Conservation (phyloP, 1,140 invertebrate genomes). For the Zaprionus ornatus region DNA sequence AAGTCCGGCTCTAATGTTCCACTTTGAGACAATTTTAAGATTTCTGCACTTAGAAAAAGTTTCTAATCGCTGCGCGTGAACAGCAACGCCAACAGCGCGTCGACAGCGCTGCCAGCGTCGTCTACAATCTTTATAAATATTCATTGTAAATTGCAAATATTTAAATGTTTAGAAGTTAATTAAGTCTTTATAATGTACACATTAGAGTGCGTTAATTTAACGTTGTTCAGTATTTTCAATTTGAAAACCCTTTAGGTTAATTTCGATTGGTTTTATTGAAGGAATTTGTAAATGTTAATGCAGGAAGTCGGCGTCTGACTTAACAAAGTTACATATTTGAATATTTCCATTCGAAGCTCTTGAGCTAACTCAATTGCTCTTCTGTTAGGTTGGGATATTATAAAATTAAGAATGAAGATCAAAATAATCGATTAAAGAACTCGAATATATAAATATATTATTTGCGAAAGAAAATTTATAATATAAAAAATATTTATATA, state of each 20-base stretch:
- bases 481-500: too few species aligned
- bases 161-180: neutral
- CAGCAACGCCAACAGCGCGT: neutral
- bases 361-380: too few species aligned
- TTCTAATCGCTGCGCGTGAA: conserved; percentile 15
- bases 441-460: too few species aligned
- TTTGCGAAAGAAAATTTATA: too few species aligned
- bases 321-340: too few species aligned
- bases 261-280: neutral
- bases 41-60: conserved; percentile 41
- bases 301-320: rapidly evolving
- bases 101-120: neutral
- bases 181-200: neutral
- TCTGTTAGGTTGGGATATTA: too few species aligned
- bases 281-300: neutral
- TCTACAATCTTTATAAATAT: neutral
- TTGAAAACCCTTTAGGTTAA: neutral
- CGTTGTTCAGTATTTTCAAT: neutral
- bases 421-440: too few species aligned
- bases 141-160: neutral
- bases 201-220: neutral
- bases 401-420: too few species aligned
- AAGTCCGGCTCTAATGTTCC: conserved; percentile 76
- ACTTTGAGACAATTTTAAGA: conserved; percentile 60
- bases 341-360: too few species aligned